Evolutionary conservation across 2,888 invertebrate genomes (phyloP).

Genomic region (Prosopocoilus inquinatus): DNA sequence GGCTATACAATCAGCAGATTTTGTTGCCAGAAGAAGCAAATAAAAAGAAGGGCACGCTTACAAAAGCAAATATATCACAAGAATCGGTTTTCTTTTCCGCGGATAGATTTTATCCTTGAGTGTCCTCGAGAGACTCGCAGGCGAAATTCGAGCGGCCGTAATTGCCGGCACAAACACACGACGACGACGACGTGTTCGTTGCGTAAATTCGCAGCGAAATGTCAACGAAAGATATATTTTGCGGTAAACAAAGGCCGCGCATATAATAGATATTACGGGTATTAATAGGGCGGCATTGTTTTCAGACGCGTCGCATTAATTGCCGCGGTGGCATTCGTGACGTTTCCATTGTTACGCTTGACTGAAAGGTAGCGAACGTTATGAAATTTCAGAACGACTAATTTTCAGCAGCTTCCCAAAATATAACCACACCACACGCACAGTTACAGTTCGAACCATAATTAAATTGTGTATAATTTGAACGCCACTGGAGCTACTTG

Average conservation of each 20-base stretch:
- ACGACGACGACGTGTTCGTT: not conserved
- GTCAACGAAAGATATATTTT: not conserved
- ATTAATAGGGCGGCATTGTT: constrained; percentile 1
- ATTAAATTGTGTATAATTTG: too few relatives aligned
- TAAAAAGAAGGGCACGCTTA: not conserved
- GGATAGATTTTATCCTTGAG: not conserved
- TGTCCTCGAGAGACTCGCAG: constrained; percentile 1
- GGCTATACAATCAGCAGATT: too few relatives aligned
- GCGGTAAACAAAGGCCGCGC: not conserved
- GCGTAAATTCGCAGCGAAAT: not conserved
- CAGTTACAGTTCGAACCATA: too few relatives aligned
- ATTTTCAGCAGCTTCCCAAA: too few relatives aligned
- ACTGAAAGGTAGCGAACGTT: too few relatives aligned
- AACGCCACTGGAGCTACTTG: too few relatives aligned
- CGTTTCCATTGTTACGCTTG: not conserved
- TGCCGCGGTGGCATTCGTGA: not conserved
- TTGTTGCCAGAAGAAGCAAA: too few relatives aligned
- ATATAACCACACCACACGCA: too few relatives aligned
- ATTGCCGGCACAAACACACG: not conserved
- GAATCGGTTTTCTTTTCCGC: not conserved
- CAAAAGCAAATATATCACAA: constrained; percentile 1
- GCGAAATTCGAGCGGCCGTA: not conserved
- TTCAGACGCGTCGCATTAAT: not conserved
- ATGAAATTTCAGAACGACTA: too few relatives aligned
- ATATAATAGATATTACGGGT: not conserved